Evolutionary conservation across 2,113 vertebrate species (phyloP).

Genomic region (Alligator sinensis): DNA sequence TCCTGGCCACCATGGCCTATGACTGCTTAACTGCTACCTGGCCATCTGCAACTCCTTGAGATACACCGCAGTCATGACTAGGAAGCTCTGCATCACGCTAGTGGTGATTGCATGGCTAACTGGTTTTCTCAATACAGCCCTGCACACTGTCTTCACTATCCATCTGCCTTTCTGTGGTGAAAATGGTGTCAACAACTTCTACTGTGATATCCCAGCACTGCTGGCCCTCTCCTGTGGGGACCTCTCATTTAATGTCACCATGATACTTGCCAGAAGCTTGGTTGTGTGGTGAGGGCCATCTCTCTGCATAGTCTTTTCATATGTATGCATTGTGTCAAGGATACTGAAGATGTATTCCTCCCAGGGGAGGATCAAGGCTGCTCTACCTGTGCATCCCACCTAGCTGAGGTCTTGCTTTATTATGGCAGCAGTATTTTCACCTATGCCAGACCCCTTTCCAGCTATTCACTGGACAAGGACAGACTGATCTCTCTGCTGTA

Average conservation of each 20-base stretch:
- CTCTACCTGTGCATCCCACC: conserved; percentile 31
- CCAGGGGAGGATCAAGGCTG: neutral
- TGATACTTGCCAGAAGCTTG: neutral
- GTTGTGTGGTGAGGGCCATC: neutral
- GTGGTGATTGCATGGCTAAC: conserved; percentile 4
- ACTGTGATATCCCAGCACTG: conserved; percentile 51
- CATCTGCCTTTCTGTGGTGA: conserved; percentile 35
- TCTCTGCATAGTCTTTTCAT: conserved; percentile 30
- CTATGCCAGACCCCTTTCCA: conserved; percentile 24
- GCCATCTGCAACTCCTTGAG: conserved; percentile 15
- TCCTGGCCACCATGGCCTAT: conserved; percentile 54
- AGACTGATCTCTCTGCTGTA: conserved; percentile 39
- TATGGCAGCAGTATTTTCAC: conserved; percentile 16
- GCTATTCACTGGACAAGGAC: too few species aligned
- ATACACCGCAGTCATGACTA: conserved; percentile 30
- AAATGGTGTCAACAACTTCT: conserved; percentile 14
- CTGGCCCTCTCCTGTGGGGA: conserved; percentile 48
- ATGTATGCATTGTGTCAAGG: conserved; percentile 9
- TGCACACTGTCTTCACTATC: conserved; percentile 3
- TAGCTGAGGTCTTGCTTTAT: conserved; percentile 30
- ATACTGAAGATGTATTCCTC: conserved; percentile 25
- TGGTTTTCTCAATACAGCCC: neutral
- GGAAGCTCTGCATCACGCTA: conserved; percentile 28
- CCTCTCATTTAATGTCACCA: neutral
- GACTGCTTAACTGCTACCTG: conserved; percentile 1